A percentile compares a stretch with the other conserved stretches of the same genome.
phyloP scores from a whole-genome alignment of 2,797 vertebrate genomes.

The Tapera naevia region DNA sequence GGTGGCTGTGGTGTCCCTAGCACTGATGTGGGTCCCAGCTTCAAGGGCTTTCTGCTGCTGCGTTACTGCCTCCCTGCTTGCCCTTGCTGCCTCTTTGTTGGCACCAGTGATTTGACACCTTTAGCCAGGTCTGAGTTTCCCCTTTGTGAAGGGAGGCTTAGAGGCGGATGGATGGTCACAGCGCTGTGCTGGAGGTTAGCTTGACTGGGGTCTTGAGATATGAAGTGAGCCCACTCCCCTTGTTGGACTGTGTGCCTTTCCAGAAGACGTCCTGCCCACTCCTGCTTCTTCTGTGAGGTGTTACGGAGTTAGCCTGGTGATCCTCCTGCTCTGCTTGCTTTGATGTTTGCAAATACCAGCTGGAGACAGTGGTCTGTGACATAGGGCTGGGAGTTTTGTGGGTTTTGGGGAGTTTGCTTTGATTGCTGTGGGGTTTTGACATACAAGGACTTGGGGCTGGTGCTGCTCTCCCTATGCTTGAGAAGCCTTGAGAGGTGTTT shows the following conservation, averaged over 20 bases:
- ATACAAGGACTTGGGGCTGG: background rate
- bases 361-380: fast-evolving
- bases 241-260: background rate
- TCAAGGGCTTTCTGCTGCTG: background rate
- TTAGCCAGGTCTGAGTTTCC: background rate
- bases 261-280: background rate
- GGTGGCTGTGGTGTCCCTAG: background rate
- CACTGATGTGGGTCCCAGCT: background rate
- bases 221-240: background rate
- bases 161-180: background rate
- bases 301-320: fast-evolving
- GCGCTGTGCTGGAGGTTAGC: background rate
- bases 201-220: background rate
- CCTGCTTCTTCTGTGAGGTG: background rate
- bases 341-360: fast-evolving
- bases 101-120: background rate
- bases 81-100: background rate
- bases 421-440: background rate
- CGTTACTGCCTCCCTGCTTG: background rate
- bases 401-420: background rate
- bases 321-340: background rate
- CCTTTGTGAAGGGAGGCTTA: background rate
- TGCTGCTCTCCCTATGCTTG: background rate
- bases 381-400: background rate
- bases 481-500: background rate